Percentiles rank a stretch among this genome's conserved stretches.
Conservation (phyloP, 2,113 vertebrate species). For the Myocastor coypus region DNA sequence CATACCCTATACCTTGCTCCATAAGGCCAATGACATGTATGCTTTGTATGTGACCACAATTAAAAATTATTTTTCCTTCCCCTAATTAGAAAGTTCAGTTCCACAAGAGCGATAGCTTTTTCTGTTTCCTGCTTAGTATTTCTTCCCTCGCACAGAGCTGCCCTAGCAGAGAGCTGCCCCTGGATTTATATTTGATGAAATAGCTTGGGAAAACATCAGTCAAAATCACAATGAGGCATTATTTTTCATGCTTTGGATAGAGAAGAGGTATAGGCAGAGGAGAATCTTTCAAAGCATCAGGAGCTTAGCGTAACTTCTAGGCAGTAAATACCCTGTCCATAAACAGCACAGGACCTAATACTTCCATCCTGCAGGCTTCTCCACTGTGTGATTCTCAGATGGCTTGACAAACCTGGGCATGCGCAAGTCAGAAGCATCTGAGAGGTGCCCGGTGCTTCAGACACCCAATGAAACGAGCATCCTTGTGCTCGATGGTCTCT, state of each 20-base stretch:
- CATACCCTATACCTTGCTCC: not conserved
- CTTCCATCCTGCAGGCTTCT: not conserved
- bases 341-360: conserved; percentile 48
- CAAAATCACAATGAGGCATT: conserved; percentile 5
- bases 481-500: not conserved
- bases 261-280: not conserved
- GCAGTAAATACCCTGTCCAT: not conserved
- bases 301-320: conserved; percentile 13
- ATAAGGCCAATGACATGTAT: not conserved
- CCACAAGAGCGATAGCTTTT: not conserved
- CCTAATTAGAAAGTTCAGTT: conserved; percentile 15
- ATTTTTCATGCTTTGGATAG: not conserved
- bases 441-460: conserved; percentile 12
- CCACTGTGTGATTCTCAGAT: not conserved
- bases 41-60: not conserved
- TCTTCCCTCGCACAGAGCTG: not conserved
- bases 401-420: conserved; percentile 3
- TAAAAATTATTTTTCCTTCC: not conserved
- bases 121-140: not conserved
- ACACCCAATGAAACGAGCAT: conserved; percentile 47
- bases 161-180: not conserved
- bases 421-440: conserved; percentile 57
- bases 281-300: conserved; percentile 15
- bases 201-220: not conserved
- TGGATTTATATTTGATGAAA: conserved; percentile 8